phyloP scores from a whole-genome alignment of 2,888 invertebrate species.

The Falcaria lacertinaria region DNA sequence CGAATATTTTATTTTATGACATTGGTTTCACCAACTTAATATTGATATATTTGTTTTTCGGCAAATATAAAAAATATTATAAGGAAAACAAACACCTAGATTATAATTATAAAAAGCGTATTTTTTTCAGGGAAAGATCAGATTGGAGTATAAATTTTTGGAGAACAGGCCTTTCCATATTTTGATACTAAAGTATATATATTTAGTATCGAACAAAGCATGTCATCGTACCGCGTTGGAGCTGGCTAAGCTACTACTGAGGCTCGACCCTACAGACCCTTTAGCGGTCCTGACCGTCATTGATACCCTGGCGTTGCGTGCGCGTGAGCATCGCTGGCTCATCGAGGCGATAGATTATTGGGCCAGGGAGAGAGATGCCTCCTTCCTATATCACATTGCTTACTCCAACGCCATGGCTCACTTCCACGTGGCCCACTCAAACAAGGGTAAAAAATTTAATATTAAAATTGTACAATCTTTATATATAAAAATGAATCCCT shows the following conservation, averaged over 20 bases:
- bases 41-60: too few species aligned
- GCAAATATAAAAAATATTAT: too few species aligned
- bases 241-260: conserved; percentile 88
- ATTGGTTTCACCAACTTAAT: too few species aligned
- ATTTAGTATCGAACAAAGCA: conserved; percentile 86
- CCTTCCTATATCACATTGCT: conserved; percentile 44
- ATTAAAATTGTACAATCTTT: too few species aligned
- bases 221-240: conserved; percentile 93
- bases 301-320: conserved; percentile 89
- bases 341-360: conserved; percentile 37
- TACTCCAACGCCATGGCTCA: conserved; percentile 52
- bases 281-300: conserved; percentile 85
- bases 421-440: conserved; percentile 39
- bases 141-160: conserved; percentile 42
- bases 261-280: conserved; percentile 88
- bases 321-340: conserved; percentile 87
- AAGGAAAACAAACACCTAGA: too few species aligned
- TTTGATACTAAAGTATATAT: conserved; percentile 87
- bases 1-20: too few species aligned
- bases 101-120: too few species aligned
- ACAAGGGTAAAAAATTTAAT: too few species aligned
- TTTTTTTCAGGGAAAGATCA: conserved; percentile 40
- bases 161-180: conserved; percentile 73
- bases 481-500: too few species aligned
- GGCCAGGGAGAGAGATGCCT: conserved; percentile 26